Base-by-base conservation (phyloP, 2,797 vertebrate species). In the Parauchenoglanis ngamensis region DNA sequence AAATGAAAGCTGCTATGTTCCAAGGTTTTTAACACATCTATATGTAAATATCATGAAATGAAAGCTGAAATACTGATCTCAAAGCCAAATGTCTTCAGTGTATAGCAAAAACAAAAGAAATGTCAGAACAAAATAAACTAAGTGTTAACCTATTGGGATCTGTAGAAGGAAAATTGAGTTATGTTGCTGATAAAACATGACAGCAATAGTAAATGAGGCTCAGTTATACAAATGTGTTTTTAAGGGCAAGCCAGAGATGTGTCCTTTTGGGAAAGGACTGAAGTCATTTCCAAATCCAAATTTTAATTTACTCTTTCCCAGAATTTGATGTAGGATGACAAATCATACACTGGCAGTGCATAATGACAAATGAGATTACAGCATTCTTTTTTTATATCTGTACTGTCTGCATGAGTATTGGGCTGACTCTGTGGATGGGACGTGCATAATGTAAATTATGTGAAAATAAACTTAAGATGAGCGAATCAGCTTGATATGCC, bases 401-500 rank as follows among this genome's bases (percentile, higher is more conserved):
- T 15, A 85, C 70, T 77, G 61, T 67, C 49, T 87, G 19, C 65
- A 40, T 11, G 72, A n/a, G 40, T 65, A 56, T 46, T 81, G 40
- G 23, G 19, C 80, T 84, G 67, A 82, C 88, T 80, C 68, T 59
- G 49, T 5, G 23, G n/a, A 70, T 70, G 54, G 72, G 80, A 85
- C 56, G n/a, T 82, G 67, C 68, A 88, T 21, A 65, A 76, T 44
- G 76, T 57, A 76, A 83, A 54, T 88, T 70, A 87, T 81, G 87
- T 87, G 67, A 63, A 87, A 81, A 79, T 87, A 87, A 84, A 75
- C 46, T 85, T 86, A 65, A 82, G 84, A 77, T 75, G 40, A 87
- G 84, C 79, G 44, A 85, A 81, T 87, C 73, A 65, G 63, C 83
- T 89, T 89, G 77, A 89, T 85, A 70, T 89, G 84, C 85, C 86